phyloP scores from a whole-genome alignment of 2,113 vertebrate species.

The Grantiella picta region DNA sequence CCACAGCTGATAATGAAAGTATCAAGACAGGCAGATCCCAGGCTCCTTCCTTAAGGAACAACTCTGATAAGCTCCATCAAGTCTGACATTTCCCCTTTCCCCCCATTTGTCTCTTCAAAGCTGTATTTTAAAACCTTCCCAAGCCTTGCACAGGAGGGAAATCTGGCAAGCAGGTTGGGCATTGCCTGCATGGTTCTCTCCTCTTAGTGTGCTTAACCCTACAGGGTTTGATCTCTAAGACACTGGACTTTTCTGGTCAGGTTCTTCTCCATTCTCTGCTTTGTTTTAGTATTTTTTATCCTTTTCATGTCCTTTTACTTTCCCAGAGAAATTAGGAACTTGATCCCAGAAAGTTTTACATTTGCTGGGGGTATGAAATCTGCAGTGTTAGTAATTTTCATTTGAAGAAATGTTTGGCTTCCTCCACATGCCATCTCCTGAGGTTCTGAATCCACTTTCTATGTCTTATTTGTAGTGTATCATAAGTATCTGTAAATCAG shows the following conservation, averaged over 20 bases:
- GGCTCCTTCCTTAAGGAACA: neutral
- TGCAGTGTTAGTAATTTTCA: neutral
- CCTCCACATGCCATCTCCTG: rapidly evolving
- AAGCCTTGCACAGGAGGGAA: neutral
- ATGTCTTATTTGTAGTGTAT: neutral
- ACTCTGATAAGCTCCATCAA: neutral
- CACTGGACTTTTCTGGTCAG: neutral
- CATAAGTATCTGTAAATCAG: neutral
- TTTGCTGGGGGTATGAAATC: neutral
- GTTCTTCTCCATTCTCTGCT: neutral
- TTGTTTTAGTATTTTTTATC: neutral
- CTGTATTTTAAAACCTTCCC: neutral
- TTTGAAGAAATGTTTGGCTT: neutral
- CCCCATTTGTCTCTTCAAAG: neutral
- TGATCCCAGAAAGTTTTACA: neutral
- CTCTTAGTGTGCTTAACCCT: neutral
- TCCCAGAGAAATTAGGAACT: neutral
- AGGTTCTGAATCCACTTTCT: neutral
- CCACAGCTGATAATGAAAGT: neutral
- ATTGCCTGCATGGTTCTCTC: neutral
- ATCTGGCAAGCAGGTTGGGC: neutral
- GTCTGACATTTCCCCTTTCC: neutral
- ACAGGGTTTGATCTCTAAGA: neutral
- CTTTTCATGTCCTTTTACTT: neutral
- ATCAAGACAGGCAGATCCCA: neutral